A percentile compares a stretch with the other conserved stretches of the same genome.
Evolutionary conservation across 2,113 vertebrate genomes (phyloP).

Genomic region (Barnardius zonarius): DNA sequence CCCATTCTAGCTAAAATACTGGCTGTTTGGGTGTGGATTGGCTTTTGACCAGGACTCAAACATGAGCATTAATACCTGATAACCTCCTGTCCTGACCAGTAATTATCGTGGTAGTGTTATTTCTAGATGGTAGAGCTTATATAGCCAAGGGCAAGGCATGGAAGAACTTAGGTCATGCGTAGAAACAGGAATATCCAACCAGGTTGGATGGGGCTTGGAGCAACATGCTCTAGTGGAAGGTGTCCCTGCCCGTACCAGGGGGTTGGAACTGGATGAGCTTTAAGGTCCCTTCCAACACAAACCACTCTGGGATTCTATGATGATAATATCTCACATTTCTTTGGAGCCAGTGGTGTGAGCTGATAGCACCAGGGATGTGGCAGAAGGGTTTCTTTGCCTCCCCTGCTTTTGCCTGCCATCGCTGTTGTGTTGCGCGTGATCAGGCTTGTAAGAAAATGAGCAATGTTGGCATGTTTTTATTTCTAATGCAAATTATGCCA

Average conservation of each 20-base stretch:
- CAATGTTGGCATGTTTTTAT: slow-evolving; percentile 5
- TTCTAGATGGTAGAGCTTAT: not conserved
- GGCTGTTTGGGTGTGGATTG: not conserved
- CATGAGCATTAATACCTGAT: accelerated
- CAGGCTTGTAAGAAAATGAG: not conserved
- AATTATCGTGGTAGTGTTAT: accelerated
- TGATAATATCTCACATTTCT: accelerated
- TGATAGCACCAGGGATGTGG: not conserved
- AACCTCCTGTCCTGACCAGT: accelerated
- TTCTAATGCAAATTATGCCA: not conserved
- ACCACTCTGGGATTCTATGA: not conserved
- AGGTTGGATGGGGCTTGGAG: not conserved
- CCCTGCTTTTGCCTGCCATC: accelerated
- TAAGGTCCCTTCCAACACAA: not conserved
- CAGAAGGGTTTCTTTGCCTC: not conserved
- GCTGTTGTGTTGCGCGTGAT: not conserved
- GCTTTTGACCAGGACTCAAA: not conserved
- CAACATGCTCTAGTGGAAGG: not conserved
- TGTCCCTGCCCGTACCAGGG: not conserved
- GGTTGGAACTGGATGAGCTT: not conserved
- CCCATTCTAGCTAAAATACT: not conserved
- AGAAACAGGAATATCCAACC: not conserved
- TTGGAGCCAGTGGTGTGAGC: not conserved
- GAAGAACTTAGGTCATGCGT: accelerated
- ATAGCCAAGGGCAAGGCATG: not conserved